Evolutionary conservation across 2,113 vertebrate genomes (phyloP).

Genomic region (Peromyscus maniculatus): DNA sequence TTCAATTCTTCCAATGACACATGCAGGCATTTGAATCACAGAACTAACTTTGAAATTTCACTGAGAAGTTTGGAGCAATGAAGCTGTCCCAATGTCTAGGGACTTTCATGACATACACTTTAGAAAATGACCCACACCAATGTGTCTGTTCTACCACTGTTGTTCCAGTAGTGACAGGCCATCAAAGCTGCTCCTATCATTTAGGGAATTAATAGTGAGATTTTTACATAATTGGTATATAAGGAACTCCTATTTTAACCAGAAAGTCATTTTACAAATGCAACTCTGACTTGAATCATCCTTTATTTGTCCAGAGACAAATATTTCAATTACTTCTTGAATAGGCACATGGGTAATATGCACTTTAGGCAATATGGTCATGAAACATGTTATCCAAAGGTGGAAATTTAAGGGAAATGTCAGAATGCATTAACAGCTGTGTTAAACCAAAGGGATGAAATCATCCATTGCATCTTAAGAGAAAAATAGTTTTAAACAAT

Average conservation of each 20-base stretch:
- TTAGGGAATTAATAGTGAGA: background rate
- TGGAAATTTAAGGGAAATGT: background rate
- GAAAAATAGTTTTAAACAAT: constrained; percentile 28
- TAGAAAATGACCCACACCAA: background rate
- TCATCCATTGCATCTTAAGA: background rate
- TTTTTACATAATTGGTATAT: background rate
- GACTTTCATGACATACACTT: background rate
- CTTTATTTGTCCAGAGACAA: background rate
- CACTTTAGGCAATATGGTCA: background rate
- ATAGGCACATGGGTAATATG: background rate
- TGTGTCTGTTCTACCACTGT: background rate
- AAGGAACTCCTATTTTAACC: background rate
- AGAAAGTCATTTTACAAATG: background rate
- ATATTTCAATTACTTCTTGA: background rate
- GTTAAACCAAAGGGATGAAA: background rate
- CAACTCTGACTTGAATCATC: background rate
- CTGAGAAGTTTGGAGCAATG: background rate
- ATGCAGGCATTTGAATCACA: background rate
- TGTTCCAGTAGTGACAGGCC: background rate
- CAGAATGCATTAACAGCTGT: background rate
- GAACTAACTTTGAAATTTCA: background rate
- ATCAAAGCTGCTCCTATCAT: rapidly evolving
- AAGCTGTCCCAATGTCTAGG: background rate
- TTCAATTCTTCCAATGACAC: too few species aligned
- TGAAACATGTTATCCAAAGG: background rate